A percentile compares a stretch with the other conserved stretches of the same genome.
phyloP scores from a whole-genome alignment of 1,140 invertebrate species.

The Brachionus rotundiformis region DNA sequence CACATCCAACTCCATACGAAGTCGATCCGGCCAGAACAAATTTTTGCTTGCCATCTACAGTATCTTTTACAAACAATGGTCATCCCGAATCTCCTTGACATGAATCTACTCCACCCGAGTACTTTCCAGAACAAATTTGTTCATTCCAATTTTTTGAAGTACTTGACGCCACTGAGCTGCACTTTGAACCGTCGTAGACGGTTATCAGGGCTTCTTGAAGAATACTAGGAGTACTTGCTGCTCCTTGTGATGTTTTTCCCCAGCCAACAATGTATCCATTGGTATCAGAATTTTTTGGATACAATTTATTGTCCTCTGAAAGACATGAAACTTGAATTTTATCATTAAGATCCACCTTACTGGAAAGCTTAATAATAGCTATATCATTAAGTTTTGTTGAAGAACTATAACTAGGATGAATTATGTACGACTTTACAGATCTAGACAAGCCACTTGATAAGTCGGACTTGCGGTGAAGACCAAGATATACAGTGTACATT shows the following conservation, averaged over 20 bases:
- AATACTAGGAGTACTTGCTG: background rate
- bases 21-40: slow-evolving; percentile 9
- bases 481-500: too few relatives aligned
- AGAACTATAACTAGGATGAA: slow-evolving; percentile 11
- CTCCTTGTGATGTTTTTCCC: background rate
- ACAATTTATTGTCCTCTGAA: background rate
- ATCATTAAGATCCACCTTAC: background rate
- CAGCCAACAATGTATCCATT: slow-evolving; percentile 5
- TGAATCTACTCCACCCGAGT: slow-evolving; percentile 4
- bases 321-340: slow-evolving; percentile 13
- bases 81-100: slow-evolving; percentile 48
- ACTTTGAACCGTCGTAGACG: background rate
- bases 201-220: slow-evolving; percentile 32
- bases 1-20: slow-evolving; percentile 48
- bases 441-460: background rate
- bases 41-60: background rate
- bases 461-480: background rate
- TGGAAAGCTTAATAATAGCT: background rate
- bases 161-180: background rate
- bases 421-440: background rate
- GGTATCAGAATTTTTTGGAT: background rate
- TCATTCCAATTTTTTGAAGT: background rate
- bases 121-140: slow-evolving; percentile 39
- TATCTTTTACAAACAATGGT: slow-evolving; percentile 2
- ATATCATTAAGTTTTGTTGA: slow-evolving; percentile 3